A percentile compares a stretch with the other conserved stretches of the same genome.
These are phyloP conservation scores for Eretmochelys imbricata DNA, from an alignment of 2,113 vertebrate species.

Conservation along the genomic window DNA sequence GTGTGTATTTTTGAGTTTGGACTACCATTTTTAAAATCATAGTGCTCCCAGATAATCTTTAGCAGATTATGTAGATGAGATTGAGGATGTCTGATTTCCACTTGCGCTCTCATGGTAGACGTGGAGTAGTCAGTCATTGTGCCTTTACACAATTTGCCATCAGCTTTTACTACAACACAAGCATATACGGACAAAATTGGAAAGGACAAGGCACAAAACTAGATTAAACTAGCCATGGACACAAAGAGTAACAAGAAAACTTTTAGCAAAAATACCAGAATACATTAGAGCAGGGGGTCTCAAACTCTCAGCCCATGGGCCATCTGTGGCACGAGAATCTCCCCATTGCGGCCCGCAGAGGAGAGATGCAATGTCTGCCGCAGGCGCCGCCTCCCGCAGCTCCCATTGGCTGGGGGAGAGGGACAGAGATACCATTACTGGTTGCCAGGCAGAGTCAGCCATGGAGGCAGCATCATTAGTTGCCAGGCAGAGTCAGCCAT, in stretches of 20 bases:
- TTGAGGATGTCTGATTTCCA: background rate
- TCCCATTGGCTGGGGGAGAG: too few relatives aligned
- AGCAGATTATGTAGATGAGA: background rate
- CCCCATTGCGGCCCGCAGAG: too few relatives aligned
- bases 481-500: too few relatives aligned
- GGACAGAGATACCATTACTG: too few relatives aligned
- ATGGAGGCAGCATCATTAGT: too few relatives aligned
- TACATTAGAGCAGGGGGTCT: background rate
- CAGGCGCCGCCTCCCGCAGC: too few relatives aligned
- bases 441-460: too few relatives aligned
- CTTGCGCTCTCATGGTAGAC: background rate
- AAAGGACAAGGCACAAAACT: background rate
- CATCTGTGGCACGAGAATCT: too few relatives aligned
- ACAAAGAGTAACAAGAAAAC: background rate
- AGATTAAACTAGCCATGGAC: background rate
- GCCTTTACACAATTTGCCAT: background rate
- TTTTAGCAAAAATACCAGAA: background rate
- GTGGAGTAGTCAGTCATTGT: background rate
- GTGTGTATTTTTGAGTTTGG: background rate
- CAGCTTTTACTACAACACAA: background rate
- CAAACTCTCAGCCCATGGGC: too few relatives aligned
- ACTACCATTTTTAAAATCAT: background rate
- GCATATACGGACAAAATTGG: background rate
- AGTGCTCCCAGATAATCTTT: background rate
- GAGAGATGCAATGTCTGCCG: too few relatives aligned